phyloP scores from a whole-genome alignment of 2,888 invertebrate species.

The Eucera pruinosa region DNA sequence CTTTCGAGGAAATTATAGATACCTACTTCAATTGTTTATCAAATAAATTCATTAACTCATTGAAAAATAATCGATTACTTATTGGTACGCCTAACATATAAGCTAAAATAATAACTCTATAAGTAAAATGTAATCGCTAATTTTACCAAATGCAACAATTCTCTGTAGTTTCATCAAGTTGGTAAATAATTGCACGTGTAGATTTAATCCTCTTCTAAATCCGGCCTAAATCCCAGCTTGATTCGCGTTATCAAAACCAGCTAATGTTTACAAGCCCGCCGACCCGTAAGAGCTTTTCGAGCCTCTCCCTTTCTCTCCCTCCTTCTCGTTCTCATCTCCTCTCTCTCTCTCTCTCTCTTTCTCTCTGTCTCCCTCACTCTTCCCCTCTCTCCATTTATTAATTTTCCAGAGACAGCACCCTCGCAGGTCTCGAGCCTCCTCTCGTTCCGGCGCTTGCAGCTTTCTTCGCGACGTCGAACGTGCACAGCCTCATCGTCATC shows the following conservation, averaged over 20 bases:
- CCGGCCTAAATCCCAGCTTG: neutral
- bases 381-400: constrained; percentile 52
- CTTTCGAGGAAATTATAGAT: too few relatives aligned
- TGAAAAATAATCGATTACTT: too few relatives aligned
- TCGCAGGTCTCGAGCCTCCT: constrained; percentile 36
- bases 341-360: too few relatives aligned
- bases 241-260: neutral
- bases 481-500: neutral
- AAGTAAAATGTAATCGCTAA: too few relatives aligned
- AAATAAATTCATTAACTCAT: too few relatives aligned
- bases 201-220: neutral
- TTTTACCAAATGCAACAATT: neutral
- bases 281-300: neutral
- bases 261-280: constrained; percentile 32
- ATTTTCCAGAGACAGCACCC: constrained; percentile 46
- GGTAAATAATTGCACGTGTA: too few relatives aligned
- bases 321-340: too few relatives aligned
- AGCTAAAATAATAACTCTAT: too few relatives aligned
- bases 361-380: neutral
- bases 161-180: neutral
- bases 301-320: neutral
- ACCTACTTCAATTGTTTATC: too few relatives aligned
- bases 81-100: too few relatives aligned
- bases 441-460: neutral
- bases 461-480: constrained; percentile 52